Evolutionary conservation across 2,113 vertebrate genomes (phyloP), one percentile per base, ranked within the genome.

Genomic region (Balaenoptera acutorostrata): DNA sequence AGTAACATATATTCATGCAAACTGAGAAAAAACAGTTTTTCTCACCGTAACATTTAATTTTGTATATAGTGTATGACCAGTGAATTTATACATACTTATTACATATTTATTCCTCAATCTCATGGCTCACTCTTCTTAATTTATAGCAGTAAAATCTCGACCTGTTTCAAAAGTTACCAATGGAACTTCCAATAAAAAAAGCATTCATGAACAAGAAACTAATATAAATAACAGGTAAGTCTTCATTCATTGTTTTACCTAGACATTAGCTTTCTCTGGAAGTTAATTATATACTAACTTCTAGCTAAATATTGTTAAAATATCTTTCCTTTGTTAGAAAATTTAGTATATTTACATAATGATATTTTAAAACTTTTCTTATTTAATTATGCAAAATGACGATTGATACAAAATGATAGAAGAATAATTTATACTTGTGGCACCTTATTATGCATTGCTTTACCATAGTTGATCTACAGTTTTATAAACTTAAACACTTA

Each of bases 111-210:
- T 72, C 18, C 97, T 97, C 95, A 33, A 4, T 39, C 29, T 55
- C 81, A 13, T 98, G 97, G 96, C 94, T 97, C 66, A 93, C 49
- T 97, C 89, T 81, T 81, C 92, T 98, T 98, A 96, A 98, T 96
- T 98, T 98, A 96, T 88, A 98, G 88, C 92, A 89, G 75, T 98
- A 97, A 99, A 99, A 98, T 98, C 97, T 92, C 98, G 96, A 91
- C 85, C 98, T 90, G 75, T 97, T 97, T 96, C 98, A 95, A 99
- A 98, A 97, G 94, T 97, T 92, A 49, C 97, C 91, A 98, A 97
- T 97, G 99, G 98, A 97, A 94, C 97, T 74, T 85, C 92, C 64
- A 97, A 66, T 95, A 99, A 98, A 98, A 99, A 98, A 95, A 98
- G 96, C 85, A 97, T 97, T 96, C 92, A 96, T 85, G 98, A 99